Evolutionary conservation across 2,888 invertebrate genomes (phyloP).

Genomic region (Drosophila multiciliata): DNA sequence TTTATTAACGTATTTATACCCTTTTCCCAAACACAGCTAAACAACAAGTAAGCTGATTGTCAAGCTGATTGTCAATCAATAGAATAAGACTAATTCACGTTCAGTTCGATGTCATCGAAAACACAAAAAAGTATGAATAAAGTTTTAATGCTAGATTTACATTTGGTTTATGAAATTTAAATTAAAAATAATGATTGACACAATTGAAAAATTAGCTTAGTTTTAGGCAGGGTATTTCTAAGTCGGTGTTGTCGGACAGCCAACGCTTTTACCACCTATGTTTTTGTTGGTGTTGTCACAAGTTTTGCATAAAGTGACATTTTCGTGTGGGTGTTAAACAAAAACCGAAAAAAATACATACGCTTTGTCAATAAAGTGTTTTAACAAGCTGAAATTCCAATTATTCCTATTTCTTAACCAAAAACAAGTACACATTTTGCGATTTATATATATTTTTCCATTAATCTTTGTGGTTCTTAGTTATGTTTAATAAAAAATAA

Average conservation of each 20-base stretch:
- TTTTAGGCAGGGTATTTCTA: not conserved
- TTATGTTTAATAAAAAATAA: not conserved
- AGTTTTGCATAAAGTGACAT: conserved; percentile 46
- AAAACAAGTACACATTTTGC: not conserved
- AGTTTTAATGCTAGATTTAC: not conserved
- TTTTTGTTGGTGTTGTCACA: conserved; percentile 32
- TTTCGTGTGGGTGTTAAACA: conserved; percentile 46
- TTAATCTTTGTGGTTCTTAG: not conserved
- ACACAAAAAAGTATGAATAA: not conserved
- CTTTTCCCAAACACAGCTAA: not conserved
- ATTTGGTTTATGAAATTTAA: not conserved
- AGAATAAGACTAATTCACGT: not conserved
- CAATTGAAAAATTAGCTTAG: not conserved
- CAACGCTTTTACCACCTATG: conserved; percentile 4
- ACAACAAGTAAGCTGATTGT: not conserved
- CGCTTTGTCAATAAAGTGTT: not conserved
- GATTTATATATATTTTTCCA: not conserved
- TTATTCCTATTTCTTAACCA: not conserved
- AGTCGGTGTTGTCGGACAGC: not conserved
- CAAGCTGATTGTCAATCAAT: not conserved
- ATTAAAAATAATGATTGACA: not conserved
- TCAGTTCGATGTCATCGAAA: not conserved
- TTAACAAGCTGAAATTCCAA: not conserved
- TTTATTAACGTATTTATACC: not conserved
- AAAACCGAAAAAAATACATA: conserved; percentile 6